Evolutionary conservation across 2,888 invertebrate genomes (phyloP).

Genomic region (Eugnorisma glareosa): DNA sequence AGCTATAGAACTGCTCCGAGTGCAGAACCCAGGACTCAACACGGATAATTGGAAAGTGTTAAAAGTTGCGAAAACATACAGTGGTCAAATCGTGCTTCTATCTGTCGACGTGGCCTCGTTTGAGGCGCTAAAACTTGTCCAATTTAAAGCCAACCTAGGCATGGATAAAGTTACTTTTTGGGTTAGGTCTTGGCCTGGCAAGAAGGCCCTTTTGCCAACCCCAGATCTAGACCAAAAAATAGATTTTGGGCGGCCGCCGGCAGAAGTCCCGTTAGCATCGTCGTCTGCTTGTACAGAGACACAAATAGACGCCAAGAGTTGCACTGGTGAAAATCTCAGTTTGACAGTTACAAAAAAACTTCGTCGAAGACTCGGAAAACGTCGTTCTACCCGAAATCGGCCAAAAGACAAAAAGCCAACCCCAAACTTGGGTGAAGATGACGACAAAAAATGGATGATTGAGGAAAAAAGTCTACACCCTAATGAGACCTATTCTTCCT

Average conservation of each 20-base stretch:
- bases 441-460: neutral
- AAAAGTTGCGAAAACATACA: neutral
- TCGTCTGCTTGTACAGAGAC: neutral
- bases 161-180: slow-evolving; percentile 33
- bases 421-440: neutral
- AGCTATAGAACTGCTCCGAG: slow-evolving; percentile 45
- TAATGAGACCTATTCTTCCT: neutral
- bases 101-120: slow-evolving; percentile 32
- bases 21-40: slow-evolving; percentile 50
- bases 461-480: neutral
- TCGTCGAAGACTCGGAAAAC: neutral
- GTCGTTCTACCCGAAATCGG: neutral
- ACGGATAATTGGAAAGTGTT: slow-evolving; percentile 37
- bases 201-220: neutral
- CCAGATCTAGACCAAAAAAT: neutral
- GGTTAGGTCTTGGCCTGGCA: slow-evolving; percentile 5
- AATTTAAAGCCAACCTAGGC: slow-evolving; percentile 45
- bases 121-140: slow-evolving; percentile 23
- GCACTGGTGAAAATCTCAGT: neutral
- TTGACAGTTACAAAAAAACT: neutral
- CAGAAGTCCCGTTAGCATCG: neutral
- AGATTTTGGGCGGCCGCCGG: too few relatives aligned
- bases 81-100: slow-evolving; percentile 18
- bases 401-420: neutral
- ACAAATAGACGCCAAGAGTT: neutral